These are phyloP conservation scores for Eremobia ochroleuca DNA, from an alignment of 2,888 invertebrate species.

Conservation along the genomic window DNA sequence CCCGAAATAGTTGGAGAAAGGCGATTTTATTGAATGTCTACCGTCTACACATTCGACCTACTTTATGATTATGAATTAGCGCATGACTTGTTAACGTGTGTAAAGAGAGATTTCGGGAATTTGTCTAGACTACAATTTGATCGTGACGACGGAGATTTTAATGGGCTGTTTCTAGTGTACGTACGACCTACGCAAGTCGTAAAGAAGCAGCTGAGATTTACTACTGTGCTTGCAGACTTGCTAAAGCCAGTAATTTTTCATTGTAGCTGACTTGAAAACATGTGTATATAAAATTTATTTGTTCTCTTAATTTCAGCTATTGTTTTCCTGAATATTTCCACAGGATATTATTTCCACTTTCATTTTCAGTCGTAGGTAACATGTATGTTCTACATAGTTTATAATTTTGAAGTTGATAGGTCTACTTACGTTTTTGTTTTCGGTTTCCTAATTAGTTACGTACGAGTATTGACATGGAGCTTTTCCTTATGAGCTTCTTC, in stretches of 20 bases:
- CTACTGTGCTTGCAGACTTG: slow-evolving; percentile 25
- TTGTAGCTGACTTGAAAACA: slow-evolving; percentile 12
- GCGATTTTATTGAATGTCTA: slow-evolving; percentile 34
- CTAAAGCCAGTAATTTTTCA: slow-evolving; percentile 29
- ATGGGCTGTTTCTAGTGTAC: slow-evolving; percentile 22
- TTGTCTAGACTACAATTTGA: slow-evolving; percentile 27
- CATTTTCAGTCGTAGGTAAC: neutral
- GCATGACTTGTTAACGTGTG: slow-evolving; percentile 14
- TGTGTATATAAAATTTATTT: slow-evolving; percentile 10
- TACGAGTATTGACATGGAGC: neutral
- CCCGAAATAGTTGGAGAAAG: slow-evolving; percentile 16
- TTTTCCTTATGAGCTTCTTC: neutral
- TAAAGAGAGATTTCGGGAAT: slow-evolving; percentile 22
- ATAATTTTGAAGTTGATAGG: no score
- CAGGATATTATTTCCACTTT: neutral
- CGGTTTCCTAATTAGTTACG: neutral
- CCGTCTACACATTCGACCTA: slow-evolving; percentile 31
- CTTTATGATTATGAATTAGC: slow-evolving; percentile 32
- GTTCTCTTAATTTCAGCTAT: neutral
- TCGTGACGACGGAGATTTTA: slow-evolving; percentile 27
- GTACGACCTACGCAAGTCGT: slow-evolving; percentile 33
- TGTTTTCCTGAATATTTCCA: neutral
- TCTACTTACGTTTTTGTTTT: neutral
- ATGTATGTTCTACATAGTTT: neutral
- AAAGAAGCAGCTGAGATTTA: slow-evolving; percentile 40